Evolutionary conservation across 1,140 invertebrate species (phyloP).

Genomic region (Lerema accius): DNA sequence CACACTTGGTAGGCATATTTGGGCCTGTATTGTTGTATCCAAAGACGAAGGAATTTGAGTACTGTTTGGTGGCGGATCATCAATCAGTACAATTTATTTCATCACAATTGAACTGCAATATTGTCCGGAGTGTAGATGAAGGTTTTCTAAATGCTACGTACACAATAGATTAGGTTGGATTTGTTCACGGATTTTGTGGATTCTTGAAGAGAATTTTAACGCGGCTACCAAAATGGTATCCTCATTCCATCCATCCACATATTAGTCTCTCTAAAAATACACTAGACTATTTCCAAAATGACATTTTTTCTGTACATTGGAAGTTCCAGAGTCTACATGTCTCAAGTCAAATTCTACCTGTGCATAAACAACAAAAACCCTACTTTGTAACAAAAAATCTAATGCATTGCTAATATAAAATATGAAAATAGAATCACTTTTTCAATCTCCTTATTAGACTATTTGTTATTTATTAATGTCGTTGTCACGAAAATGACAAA

Average conservation of each 20-base stretch:
- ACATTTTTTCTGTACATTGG: too few species aligned
- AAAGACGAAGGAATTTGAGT: slow-evolving; percentile 22
- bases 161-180: slow-evolving; percentile 25
- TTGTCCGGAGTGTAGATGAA: slow-evolving; percentile 36
- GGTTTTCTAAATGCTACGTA: slow-evolving; percentile 7
- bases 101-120: slow-evolving; percentile 59
- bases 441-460: slow-evolving; percentile 54
- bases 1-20: slow-evolving; percentile 76
- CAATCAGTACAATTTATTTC: slow-evolving; percentile 66
- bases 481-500: slow-evolving; percentile 61
- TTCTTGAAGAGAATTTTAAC: too few species aligned
- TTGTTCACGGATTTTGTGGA: slow-evolving; percentile 11
- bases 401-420: slow-evolving; percentile 39
- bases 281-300: too few species aligned
- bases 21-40: slow-evolving; percentile 56
- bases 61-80: slow-evolving; percentile 51
- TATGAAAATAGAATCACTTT: slow-evolving; percentile 54
- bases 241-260: too few species aligned
- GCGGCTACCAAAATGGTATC: too few species aligned
- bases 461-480: slow-evolving; percentile 76
- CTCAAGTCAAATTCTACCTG: slow-evolving; percentile 13
- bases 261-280: too few species aligned
- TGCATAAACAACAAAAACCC: slow-evolving; percentile 13
- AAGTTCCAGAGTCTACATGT: too few species aligned
- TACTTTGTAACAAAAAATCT: slow-evolving; percentile 15